phyloP scores from a whole-genome alignment of 1,140 invertebrate genomes.

The Neodiprion fabricii region DNA sequence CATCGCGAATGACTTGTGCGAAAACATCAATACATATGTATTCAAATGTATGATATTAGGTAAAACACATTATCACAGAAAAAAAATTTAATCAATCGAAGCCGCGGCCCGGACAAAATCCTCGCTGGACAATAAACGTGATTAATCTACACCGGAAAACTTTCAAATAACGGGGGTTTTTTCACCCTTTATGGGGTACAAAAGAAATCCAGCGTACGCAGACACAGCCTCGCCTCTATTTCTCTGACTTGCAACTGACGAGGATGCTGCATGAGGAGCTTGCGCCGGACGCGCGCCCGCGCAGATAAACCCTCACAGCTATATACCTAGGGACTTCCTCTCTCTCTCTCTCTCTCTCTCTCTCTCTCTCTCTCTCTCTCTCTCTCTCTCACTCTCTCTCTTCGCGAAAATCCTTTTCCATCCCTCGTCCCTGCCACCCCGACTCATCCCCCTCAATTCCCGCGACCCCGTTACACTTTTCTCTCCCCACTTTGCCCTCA shows the following conservation, averaged over 20 bases:
- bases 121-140: background rate
- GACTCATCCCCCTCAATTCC: constrained; percentile 20
- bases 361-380: constrained; percentile 18
- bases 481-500: constrained; percentile 32
- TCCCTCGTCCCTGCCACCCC: constrained; percentile 28
- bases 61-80: no score
- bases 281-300: constrained; percentile 53
- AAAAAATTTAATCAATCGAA: no score
- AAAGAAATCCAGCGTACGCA: background rate
- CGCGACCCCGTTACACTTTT: constrained; percentile 22
- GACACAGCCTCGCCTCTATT: constrained; percentile 48
- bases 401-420: constrained; percentile 30
- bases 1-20: no score
- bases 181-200: background rate
- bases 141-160: background rate
- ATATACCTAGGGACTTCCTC: constrained; percentile 15
- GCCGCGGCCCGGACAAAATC: background rate
- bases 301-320: constrained; percentile 43
- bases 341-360: constrained; percentile 31
- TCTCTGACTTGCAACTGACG: constrained; percentile 56
- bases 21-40: no score
- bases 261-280: constrained; percentile 57
- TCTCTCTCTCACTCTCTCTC: constrained; percentile 6
- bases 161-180: background rate
- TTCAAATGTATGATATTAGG: no score